Conservation (phyloP, 1,140 invertebrate genomes). For the Drosophila nebulosa region DNA sequence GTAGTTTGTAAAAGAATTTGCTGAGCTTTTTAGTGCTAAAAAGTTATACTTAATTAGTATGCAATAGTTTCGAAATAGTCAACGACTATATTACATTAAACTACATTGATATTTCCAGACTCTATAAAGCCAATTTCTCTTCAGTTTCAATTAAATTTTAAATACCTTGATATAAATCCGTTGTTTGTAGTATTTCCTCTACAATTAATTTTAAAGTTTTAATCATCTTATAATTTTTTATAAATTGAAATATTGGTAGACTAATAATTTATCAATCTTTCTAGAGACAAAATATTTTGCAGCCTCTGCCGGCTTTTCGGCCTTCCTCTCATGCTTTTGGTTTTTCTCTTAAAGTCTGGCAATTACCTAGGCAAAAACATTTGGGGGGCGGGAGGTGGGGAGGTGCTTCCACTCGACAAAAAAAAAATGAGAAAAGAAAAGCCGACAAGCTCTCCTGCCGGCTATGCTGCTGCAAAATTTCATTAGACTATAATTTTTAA, state of each 20-base stretch:
- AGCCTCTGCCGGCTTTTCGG: neutral
- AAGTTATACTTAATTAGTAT: too few relatives aligned
- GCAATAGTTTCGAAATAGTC: too few relatives aligned
- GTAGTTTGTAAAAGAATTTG: too few relatives aligned
- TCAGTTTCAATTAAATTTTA: too few relatives aligned
- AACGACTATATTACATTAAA: too few relatives aligned
- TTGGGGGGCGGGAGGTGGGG: too few relatives aligned
- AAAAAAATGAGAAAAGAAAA: slow-evolving; percentile 12
- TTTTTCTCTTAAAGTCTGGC: slow-evolving; percentile 10
- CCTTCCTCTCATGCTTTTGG: neutral
- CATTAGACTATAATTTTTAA: slow-evolving; percentile 70
- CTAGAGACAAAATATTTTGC: slow-evolving; percentile 9
- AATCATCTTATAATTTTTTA: neutral
- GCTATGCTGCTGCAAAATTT: slow-evolving; percentile 52
- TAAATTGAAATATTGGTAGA: neutral
- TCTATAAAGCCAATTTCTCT: too few relatives aligned
- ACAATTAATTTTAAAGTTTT: neutral
- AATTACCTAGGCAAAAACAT: slow-evolving; percentile 25
- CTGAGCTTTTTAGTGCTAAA: too few relatives aligned
- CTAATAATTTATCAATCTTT: neutral
- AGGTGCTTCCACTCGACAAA: neutral
- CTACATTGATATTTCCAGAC: too few relatives aligned
- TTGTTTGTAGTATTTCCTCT: too few relatives aligned
- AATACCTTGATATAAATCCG: too few relatives aligned
- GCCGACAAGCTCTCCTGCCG: slow-evolving; percentile 31